A percentile compares a stretch with the other conserved stretches of the same genome.
These are phyloP conservation scores for Bolinopsis microptera DNA, from an alignment of 37 sponge, comb jelly and placozoan species.

Conservation along the genomic window DNA sequence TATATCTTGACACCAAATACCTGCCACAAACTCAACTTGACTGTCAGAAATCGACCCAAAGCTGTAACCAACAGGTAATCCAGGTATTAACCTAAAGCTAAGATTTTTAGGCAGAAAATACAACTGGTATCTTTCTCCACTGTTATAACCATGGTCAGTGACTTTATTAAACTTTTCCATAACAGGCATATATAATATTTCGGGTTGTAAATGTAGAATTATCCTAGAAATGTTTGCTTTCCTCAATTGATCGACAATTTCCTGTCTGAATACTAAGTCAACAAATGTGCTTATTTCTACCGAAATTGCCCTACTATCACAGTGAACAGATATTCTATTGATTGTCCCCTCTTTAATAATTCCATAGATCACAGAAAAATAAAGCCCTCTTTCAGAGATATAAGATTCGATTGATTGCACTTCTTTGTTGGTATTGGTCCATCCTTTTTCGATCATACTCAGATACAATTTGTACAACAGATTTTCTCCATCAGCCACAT, in stretches of 20 bases:
- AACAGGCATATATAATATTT: not conserved
- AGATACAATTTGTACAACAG: not conserved
- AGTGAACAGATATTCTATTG: not conserved
- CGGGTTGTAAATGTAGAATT: not conserved
- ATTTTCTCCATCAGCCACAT: not conserved
- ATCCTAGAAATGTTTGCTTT: not conserved
- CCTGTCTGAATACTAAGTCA: not conserved
- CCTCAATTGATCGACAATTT: not conserved
- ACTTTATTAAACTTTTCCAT: not conserved
- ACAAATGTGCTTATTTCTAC: not conserved
- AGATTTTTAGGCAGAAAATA: not conserved
- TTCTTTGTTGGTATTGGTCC: not conserved
- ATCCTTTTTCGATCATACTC: not conserved
- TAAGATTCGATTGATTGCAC: not conserved
- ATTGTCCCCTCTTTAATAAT: not conserved
- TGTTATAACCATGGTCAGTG: not conserved
- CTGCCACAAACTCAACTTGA: not conserved
- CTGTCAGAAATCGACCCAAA: not conserved
- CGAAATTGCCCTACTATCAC: not conserved
- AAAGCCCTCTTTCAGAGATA: not conserved
- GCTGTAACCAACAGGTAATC: not conserved
- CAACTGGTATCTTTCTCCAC: not conserved
- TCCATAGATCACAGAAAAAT: conserved; percentile 15
- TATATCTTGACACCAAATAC: not conserved
- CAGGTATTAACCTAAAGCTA: not conserved